Evolutionary conservation across 2,888 invertebrate genomes (phyloP).

Genomic region (Artemia sp.): DNA sequence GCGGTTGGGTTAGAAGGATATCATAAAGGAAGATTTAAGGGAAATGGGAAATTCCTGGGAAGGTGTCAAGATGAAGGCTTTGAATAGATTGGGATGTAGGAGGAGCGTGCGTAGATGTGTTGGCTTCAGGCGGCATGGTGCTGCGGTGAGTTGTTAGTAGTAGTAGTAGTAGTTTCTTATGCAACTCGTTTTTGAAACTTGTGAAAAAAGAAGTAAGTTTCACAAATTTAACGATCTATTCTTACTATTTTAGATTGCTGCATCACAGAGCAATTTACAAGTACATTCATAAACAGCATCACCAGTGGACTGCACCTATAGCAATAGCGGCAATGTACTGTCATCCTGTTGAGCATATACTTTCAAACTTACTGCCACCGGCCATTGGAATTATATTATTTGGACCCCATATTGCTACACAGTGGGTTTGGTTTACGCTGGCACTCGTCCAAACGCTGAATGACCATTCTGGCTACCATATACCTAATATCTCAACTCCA

Average conservation of each 20-base stretch:
- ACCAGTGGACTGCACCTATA: constrained; percentile 73
- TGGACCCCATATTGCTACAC: constrained; percentile 57
- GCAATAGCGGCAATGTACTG: constrained; percentile 64
- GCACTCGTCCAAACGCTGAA: constrained; percentile 61
- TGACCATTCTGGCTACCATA: constrained; percentile 67
- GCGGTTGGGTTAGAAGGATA: no score
- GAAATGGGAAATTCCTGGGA: no score
- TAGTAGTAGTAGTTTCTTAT: no score
- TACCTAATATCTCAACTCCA: constrained; percentile 66
- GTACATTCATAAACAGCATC: constrained; percentile 65
- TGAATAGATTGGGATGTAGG: no score
- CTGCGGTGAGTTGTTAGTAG: no score
- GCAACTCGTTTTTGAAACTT: no score
- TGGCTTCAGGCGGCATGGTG: no score
- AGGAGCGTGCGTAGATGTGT: no score
- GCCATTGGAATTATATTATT: constrained; percentile 40
- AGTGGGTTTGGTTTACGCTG: constrained; percentile 56
- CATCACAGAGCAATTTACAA: constrained; percentile 58
- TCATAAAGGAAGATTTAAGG: no score
- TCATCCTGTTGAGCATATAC: constrained; percentile 54
- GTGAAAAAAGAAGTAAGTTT: no score
- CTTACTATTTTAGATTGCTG: constrained; percentile 40
- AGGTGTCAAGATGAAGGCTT: no score
- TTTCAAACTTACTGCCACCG: constrained; percentile 58
- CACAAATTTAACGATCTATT: no score